Evolutionary conservation across 2,113 vertebrate species (phyloP), one percentile per base, ranked within the genome.

Genomic region (Oncorhynchus kisutch): DNA sequence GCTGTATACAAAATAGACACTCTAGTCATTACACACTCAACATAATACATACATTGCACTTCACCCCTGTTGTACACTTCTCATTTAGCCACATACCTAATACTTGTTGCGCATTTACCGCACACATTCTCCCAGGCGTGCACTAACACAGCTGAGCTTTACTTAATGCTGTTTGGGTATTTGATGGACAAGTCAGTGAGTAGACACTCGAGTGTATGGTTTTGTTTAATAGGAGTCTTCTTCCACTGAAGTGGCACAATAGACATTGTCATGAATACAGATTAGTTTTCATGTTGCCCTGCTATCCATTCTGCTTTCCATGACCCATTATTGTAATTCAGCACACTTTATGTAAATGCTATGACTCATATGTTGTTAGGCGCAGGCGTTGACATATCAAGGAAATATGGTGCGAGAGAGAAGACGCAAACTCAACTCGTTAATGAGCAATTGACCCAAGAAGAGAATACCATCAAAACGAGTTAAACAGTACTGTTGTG

Each of bases 271-370:
- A 70, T 70, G 68, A 70, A 70, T 70, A 70, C 45, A 70, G 12
- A 70, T 22, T 3, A 2, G 25, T 70, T 70, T 49, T 70, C 68
- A 45, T 20, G 25, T 45, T 34, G 14, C 34, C 20, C 8, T 49
- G 68, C 39, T 20, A 54, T 45, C 68, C 68, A 66, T 48, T 48
- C 39, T 49, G 25, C 12, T 34, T 70, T 49, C 11, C 34, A 11
- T 49, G n/a, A 49, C 68, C 18, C 45, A 49, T 70, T 70, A 45
- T 70, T 70, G 68, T 70, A 49, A 49, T 49, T 70, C 68, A 9
- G 22, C 68, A 70, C 39, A 70, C 68, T 25, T 49, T 49, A 25
- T 70, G 68, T 70, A 70, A 70, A 49, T 70, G 34, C 20, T 27
- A 14, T 70, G 39, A 70, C 20, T 49, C 34, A 70, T 7, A 70